These are phyloP conservation scores for Cyclargus thomasi DNA, from an alignment of 1,140 invertebrate genomes.

Conservation along the genomic window DNA sequence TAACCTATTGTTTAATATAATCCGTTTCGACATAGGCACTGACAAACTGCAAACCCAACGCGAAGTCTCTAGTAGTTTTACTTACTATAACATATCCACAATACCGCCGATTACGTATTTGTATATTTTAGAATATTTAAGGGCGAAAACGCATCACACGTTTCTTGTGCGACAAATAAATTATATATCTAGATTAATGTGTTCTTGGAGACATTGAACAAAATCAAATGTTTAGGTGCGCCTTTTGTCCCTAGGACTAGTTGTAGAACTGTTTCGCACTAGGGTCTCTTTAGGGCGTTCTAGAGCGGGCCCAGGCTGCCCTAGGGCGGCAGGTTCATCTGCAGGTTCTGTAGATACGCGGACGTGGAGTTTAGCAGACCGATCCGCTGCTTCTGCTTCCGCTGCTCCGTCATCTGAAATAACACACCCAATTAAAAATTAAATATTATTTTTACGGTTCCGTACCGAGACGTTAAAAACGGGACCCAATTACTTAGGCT, in stretches of 20 bases:
- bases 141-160: not conserved
- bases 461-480: too few relatives aligned
- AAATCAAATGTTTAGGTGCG: too few relatives aligned
- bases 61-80: not conserved
- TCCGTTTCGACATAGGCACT: too few relatives aligned
- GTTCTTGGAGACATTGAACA: not conserved
- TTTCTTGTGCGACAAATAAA: slow-evolving; percentile 3
- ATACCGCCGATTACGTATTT: not conserved
- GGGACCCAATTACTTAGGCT: too few relatives aligned
- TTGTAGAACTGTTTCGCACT: too few relatives aligned
- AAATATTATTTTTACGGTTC: too few relatives aligned
- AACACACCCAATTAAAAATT: not conserved
- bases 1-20: too few relatives aligned
- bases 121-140: slow-evolving; percentile 5
- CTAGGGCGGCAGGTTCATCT: slow-evolving; percentile 63
- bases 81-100: not conserved
- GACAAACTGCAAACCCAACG: too few relatives aligned
- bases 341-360: slow-evolving; percentile 77
- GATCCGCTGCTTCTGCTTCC: slow-evolving; percentile 93
- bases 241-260: too few relatives aligned
- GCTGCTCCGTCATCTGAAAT: slow-evolving; percentile 91
- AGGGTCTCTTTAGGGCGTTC: slow-evolving; percentile 9
- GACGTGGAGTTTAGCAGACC: slow-evolving; percentile 88
- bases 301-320: slow-evolving; percentile 9
- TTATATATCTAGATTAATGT: not conserved